Base-by-base conservation (phyloP, 2,888 invertebrate species). In the Oscheius myriophilus region DNA sequence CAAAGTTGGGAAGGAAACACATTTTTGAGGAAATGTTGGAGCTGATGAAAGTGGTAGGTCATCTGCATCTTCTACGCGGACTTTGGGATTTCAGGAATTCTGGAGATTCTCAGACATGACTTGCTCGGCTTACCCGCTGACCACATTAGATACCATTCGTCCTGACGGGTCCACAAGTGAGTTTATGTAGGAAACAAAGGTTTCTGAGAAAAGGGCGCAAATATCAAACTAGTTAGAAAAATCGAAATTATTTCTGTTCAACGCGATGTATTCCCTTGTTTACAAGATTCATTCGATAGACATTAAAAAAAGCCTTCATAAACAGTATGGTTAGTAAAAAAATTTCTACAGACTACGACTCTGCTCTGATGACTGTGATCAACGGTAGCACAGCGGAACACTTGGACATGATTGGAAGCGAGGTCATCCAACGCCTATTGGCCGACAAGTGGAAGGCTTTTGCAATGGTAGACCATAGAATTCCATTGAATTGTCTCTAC, bases 361-460 rank as follows among this genome's bases (percentile, higher is more conserved):
- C 97, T 0, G 97, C 97, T 0, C 89, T 98, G 65, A 96, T 96
- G 88, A 96, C 96, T 77, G 96, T 98, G 84, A 90, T 97, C 72
- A 96, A 96, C 87, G 97, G 97, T 66, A 95, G 94, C 12, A 96
- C 96, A 86, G 93, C 95, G 85, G 96, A 95, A 84, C 98, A 98
- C 90, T 90, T 98, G 87, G 95, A 97, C 87, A 98, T 98, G 96
- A 90, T 98, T 84, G 96, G 96, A 86, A 96, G 96, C 57, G 97
- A 97, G 41, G 97, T 98, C 67, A 96, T 98, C 85, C 95, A 96
- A 87, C 91, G 95, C 84, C 89, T 98, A 58, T 90, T 98, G 21
- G 96, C 96, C 88, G 97, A 98, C 88, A 98, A 98, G 88, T 98
- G 98, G 98, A 96, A 97, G 88, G 95, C 96, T 0, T 98, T 95